A percentile compares a stretch with the other conserved stretches of the same genome.
These are phyloP conservation scores for Alviniconcha marisindica DNA, from an alignment of 1,140 invertebrate species.

Conservation along the genomic window DNA sequence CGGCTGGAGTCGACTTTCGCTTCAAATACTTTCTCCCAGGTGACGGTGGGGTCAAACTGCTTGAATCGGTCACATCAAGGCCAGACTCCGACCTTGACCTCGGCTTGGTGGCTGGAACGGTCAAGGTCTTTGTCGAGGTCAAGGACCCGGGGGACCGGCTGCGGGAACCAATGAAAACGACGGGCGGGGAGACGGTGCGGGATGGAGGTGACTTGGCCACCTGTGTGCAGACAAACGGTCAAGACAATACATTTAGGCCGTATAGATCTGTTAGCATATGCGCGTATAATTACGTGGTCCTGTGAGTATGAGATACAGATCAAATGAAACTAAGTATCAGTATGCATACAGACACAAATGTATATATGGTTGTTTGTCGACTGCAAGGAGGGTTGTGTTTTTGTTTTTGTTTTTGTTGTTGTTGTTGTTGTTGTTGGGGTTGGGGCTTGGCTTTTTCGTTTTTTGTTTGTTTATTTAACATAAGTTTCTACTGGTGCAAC, in stretches of 20 bases:
- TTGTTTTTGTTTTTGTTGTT: too few relatives aligned
- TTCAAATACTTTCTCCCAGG: constrained; percentile 32
- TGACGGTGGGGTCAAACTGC: background rate
- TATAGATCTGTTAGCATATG: too few relatives aligned
- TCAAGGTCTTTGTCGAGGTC: background rate
- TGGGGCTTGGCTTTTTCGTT: too few relatives aligned
- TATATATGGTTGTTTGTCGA: too few relatives aligned
- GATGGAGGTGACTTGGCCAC: constrained; percentile 9
- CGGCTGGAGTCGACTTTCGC: constrained; percentile 31
- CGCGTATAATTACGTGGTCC: too few relatives aligned
- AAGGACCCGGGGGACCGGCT: constrained; percentile 11
- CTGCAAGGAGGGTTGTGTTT: too few relatives aligned
- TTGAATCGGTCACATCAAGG: background rate
- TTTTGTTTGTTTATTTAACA: too few relatives aligned
- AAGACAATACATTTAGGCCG: background rate
- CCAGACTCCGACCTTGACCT: constrained; percentile 43
- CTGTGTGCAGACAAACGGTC: background rate
- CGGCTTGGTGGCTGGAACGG: background rate
- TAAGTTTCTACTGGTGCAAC: too few relatives aligned
- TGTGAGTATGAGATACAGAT: too few relatives aligned
- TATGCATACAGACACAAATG: too few relatives aligned
- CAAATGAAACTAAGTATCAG: too few relatives aligned
- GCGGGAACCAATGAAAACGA: constrained; percentile 20
- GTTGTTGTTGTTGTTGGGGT: too few relatives aligned
- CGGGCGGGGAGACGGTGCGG: background rate